Conservation (phyloP, 2,797 vertebrate genomes). For the Acropternis orthonyx region DNA sequence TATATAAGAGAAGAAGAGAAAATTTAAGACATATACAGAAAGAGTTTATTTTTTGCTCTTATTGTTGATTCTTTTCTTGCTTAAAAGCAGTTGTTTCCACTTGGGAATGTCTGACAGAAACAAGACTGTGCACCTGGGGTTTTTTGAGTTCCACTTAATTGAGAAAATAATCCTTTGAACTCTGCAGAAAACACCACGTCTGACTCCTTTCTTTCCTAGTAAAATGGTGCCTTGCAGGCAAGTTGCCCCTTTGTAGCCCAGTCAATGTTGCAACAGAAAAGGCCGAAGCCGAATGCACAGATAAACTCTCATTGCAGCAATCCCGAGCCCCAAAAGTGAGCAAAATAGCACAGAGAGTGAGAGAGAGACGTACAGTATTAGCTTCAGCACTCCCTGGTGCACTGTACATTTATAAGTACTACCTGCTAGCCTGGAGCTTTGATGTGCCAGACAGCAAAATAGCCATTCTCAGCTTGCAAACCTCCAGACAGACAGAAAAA, state of each 20-base stretch:
- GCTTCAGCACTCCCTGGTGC: not conserved
- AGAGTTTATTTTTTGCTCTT: not conserved
- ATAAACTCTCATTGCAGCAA: not conserved
- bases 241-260: not conserved
- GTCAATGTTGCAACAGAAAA: not conserved
- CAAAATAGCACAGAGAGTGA: not conserved
- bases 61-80: not conserved
- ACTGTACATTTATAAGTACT: constrained; percentile 13
- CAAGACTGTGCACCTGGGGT: not conserved
- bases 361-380: not conserved
- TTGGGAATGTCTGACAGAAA: not conserved
- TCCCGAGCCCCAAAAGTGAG: not conserved
- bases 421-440: not conserved
- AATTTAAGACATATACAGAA: not conserved
- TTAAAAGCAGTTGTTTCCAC: not conserved
- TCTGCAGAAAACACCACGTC: not conserved
- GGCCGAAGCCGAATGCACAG: not conserved
- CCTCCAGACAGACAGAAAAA: constrained; percentile 22
- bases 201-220: not conserved
- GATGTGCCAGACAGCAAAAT: constrained; percentile 23
- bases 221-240: not conserved
- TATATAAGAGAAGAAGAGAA: not conserved
- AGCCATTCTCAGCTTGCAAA: not conserved
- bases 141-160: not conserved
- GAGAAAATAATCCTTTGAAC: not conserved